These are phyloP conservation scores for Brachyptera putata DNA, from an alignment of 2,888 invertebrate genomes.

Conservation along the genomic window DNA sequence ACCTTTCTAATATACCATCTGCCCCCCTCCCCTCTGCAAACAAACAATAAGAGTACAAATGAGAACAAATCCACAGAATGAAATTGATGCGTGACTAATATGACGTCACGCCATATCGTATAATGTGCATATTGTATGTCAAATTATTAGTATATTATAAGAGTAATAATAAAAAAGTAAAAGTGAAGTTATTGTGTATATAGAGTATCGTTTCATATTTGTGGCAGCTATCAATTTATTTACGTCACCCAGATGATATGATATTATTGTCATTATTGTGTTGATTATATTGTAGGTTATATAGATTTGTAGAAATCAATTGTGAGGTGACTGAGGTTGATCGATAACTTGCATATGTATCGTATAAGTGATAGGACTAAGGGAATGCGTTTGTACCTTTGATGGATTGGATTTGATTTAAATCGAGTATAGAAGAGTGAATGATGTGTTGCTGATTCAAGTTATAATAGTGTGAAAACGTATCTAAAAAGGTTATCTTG, in stretches of 20 bases:
- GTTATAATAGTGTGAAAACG: no score
- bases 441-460: no score
- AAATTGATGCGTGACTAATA: constrained; percentile 6
- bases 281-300: no score
- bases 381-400: no score
- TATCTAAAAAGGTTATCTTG: no score
- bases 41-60: constrained; percentile 15
- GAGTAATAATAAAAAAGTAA: constrained; percentile 18
- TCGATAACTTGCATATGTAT: not conserved
- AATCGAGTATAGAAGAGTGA: no score
- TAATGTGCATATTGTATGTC: constrained; percentile 16
- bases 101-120: constrained; percentile 4
- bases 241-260: not conserved
- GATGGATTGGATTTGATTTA: no score
- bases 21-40: not conserved
- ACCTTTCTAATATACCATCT: constrained; percentile 9
- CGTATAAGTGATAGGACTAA: no score
- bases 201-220: not conserved
- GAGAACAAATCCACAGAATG: constrained; percentile 10
- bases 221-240: constrained; percentile 16
- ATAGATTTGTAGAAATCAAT: no score
- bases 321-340: not conserved
- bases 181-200: constrained; percentile 11
- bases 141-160: no score
- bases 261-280: constrained; percentile 2